Evolutionary conservation across 2,888 invertebrate genomes (phyloP).

Genomic region (Syritta pipiens): DNA sequence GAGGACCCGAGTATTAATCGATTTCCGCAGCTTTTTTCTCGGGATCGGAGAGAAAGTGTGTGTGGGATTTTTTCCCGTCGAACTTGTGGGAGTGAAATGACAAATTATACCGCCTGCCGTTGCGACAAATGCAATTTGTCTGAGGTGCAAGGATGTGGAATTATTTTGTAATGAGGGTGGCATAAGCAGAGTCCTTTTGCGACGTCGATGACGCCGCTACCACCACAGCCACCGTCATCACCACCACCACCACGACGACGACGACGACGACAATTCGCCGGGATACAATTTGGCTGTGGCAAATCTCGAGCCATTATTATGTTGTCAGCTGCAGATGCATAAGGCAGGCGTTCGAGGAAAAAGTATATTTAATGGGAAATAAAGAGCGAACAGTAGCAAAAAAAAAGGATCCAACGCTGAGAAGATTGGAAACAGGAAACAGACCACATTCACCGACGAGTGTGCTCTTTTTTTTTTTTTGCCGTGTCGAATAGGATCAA

Average conservation of each 20-base stretch:
- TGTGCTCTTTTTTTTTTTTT: too few species aligned
- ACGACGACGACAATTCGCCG: constrained; percentile 32
- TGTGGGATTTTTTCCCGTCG: constrained; percentile 11
- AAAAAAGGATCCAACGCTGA: not conserved
- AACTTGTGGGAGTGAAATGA: constrained; percentile 42
- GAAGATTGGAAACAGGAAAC: not conserved
- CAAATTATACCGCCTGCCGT: constrained; percentile 49
- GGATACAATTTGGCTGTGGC: constrained; percentile 61
- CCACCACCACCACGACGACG: not conserved
- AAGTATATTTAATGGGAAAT: constrained; percentile 36
- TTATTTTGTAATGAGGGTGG: constrained; percentile 68
- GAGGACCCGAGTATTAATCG: constrained; percentile 46
- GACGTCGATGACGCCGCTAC: not conserved
- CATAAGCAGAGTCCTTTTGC: constrained; percentile 48
- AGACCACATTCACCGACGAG: not conserved
- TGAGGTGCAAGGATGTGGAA: constrained; percentile 69
- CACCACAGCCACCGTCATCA: not conserved
- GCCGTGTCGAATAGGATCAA: not conserved
- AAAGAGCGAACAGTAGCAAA: constrained; percentile 6
- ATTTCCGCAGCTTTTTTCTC: constrained; percentile 37
- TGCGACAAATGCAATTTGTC: constrained; percentile 68
- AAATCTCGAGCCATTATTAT: constrained; percentile 56
- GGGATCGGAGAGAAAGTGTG: constrained; percentile 22
- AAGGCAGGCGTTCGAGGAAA: constrained; percentile 21
- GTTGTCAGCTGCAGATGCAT: constrained; percentile 63